A percentile compares a stretch with the other conserved stretches of the same genome.
Evolutionary conservation across 2,888 invertebrate species (phyloP).

Genomic region (Ashinkailepas kermadecensis): DNA sequence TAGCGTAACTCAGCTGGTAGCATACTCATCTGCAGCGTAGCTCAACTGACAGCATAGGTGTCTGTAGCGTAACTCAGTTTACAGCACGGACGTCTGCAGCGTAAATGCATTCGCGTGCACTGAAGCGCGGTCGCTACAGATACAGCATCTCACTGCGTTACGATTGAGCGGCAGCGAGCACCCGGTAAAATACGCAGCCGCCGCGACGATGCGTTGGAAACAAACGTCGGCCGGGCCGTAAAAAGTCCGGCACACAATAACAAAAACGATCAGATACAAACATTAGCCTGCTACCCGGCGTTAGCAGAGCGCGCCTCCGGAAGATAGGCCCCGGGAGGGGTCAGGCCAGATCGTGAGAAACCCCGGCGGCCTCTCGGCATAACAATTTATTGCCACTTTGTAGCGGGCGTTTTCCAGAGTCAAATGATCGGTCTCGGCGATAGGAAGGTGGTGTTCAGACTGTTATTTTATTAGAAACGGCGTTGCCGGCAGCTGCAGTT

Average conservation of each 20-base stretch:
- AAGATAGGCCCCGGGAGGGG: background rate
- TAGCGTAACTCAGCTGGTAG: too few species aligned
- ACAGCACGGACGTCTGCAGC: too few species aligned
- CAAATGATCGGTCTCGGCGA: background rate
- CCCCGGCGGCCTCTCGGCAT: background rate
- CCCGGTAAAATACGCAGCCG: background rate
- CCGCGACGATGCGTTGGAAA: background rate
- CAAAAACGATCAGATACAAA: background rate
- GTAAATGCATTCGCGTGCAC: background rate
- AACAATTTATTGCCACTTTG: background rate
- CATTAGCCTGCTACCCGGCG: constrained; percentile 1
- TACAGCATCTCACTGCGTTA: background rate
- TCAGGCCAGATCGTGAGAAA: background rate
- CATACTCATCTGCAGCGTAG: too few species aligned
- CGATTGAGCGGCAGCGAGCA: background rate
- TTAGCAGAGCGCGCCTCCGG: background rate
- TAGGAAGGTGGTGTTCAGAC: background rate
- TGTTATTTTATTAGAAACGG: background rate
- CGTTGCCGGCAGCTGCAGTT: background rate
- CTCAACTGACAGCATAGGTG: too few species aligned
- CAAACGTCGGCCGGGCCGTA: background rate
- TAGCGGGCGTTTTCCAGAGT: background rate
- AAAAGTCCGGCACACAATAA: background rate
- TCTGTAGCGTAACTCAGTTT: too few species aligned
- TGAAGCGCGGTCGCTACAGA: background rate